Base-by-base conservation (phyloP, 2,797 vertebrate species). In the Nothura maculosa region DNA sequence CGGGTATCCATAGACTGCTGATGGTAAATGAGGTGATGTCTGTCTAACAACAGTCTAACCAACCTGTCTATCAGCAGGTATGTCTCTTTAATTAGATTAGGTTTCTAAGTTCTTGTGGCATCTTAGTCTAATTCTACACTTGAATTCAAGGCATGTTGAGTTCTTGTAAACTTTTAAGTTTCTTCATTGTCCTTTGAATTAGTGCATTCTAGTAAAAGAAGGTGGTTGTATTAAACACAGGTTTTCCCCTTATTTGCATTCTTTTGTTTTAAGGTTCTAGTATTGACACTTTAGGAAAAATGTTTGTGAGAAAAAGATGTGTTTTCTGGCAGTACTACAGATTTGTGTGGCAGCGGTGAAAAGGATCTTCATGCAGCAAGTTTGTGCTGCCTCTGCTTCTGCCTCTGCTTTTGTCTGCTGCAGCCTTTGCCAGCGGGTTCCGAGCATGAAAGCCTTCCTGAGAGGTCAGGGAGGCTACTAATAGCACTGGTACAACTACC, bases 1-100 rank as follows among this genome's bases (percentile, higher is more conserved):
- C 69, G 32, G 0, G 1, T 34, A 17, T 9, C 42, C 1, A 16
- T 6, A 69, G 24, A 25, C 21, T 52, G 4, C 25, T 79, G 2
- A 4, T 12, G 13, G 36, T 47, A 34, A 69, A 14, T 1, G 1
- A 24, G 40, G 8, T 76, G 22, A 66, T 7, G 75, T 91, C 34
- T 82, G 22, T 58, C 47, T 47, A 47, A 47, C 45, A 47, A 47
- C 21, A 47, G 47, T 22, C 47, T 47, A 47, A 11, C 47, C 10
- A 47, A 47, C 47, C 47, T 47, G 47, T 47, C 47, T 47, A 47
- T 47, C 21, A 22, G 21, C 8, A 40, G n/a, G 7, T 61, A 4
- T 32, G n/a, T 52, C 66, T 60, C 45, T 89, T 25, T 28, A 13
- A 13, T 70, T 64, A 68, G 28, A 15, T 64, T 50, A 55, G 18